Percentiles rank a stretch among this genome's conserved stretches.
phyloP scores from a whole-genome alignment of 2,113 vertebrate species.

The Sialia sialis region DNA sequence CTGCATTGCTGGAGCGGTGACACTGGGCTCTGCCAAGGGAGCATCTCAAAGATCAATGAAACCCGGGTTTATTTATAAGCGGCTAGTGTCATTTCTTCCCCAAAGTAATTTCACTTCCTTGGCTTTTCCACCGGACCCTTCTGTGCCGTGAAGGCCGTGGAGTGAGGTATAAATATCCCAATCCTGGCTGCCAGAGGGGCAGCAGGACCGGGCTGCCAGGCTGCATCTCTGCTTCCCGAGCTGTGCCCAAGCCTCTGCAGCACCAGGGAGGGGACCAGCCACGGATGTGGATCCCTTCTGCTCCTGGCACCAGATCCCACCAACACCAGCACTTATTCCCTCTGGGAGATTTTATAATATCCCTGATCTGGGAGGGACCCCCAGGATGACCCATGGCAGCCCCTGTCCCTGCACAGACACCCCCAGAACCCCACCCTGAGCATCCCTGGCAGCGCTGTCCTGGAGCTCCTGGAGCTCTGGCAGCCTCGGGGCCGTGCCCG shows the following conservation, averaged over 20 bases:
- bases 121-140: slow-evolving; percentile 36
- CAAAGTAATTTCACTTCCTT: slow-evolving; percentile 57
- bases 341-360: neutral
- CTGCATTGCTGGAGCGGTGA: slow-evolving; percentile 63
- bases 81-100: slow-evolving; percentile 58
- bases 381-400: too few species aligned
- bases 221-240: neutral
- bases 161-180: neutral
- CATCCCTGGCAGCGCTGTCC: neutral
- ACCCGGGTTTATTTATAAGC: slow-evolving; percentile 50
- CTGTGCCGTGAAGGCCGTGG: neutral
- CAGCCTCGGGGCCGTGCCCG: neutral
- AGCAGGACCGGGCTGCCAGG: neutral
- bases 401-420: neutral
- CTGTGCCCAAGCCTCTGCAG: neutral
- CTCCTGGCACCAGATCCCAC: neutral
- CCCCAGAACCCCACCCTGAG: neutral
- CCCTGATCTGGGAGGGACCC: fast-evolving
- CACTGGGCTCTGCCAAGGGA: slow-evolving; percentile 57
- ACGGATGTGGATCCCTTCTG: neutral
- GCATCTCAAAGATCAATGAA: slow-evolving; percentile 61
- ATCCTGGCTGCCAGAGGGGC: neutral
- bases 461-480: neutral
- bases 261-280: neutral
- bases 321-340: neutral